Evolutionary conservation across 2,113 vertebrate genomes (phyloP), one percentile per base, ranked within the genome.

Genomic region (Eretmochelys imbricata): DNA sequence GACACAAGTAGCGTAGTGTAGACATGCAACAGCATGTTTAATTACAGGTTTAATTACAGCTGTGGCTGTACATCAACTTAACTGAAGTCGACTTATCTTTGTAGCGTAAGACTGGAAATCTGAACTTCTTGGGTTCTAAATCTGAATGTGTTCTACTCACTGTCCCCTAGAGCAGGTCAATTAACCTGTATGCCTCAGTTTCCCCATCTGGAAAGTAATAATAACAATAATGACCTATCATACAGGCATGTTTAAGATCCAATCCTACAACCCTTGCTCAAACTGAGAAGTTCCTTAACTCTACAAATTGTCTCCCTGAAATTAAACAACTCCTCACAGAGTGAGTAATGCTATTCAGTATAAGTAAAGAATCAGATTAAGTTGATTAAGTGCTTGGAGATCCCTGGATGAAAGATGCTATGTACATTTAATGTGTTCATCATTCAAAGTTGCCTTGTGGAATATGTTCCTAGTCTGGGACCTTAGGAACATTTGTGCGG

Each of bases 371-470:
- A 53, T 62, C 5, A 0, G 6, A 2, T 16, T 78, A 78, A 24
- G 0, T 0, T 65, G 81, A 75, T 42, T 10, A 38, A 20, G n/a
- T 27, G 12, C 84, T 90, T 89, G 69, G 83, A 93, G 93, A 93
- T 82, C 35, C 20, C 35, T 35, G 35, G 31, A 62, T 82, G 46
- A 80, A 94, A 84, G 55, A 75, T 2, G 0, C 91, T 46, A 5
- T 17, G 5, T 4, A 91, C 62, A 8, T 69, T 51, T 29, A 82
- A 76, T 89, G 86, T 89, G 88, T 75, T 91, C 57, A 79, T 24
- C 48, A 87, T 11, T 6, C 19, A 19, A 27, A 84, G 62, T 94
- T 94, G 93, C 91, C 90, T 96, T 49, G 65, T 86, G 65, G 59
- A 35, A 11, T 93, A 3, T 94, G 95, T 96, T 84, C 25, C 85